Evolutionary conservation across 2,113 vertebrate species (phyloP).

Genomic region (Polyodon spathula): DNA sequence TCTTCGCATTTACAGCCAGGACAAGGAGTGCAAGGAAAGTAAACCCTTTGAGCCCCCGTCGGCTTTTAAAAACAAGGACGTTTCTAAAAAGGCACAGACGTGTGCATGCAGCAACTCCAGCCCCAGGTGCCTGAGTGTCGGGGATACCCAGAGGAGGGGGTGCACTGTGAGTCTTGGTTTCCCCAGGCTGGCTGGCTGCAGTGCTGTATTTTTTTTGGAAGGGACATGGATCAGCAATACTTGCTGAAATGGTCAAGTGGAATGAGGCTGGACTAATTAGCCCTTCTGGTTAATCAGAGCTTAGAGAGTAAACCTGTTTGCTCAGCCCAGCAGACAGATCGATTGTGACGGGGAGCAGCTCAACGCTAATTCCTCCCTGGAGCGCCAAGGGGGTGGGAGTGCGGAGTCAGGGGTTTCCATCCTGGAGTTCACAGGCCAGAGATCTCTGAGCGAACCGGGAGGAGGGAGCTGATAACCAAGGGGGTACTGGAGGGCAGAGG

Average conservation of each 20-base stretch:
- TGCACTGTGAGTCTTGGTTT: no score
- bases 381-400: background rate
- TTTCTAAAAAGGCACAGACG: no score
- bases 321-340: constrained; percentile 51
- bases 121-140: no score
- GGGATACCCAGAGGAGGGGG: no score
- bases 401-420: constrained; percentile 20
- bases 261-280: constrained; percentile 60
- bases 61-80: no score
- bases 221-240: constrained; percentile 26
- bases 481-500: no score
- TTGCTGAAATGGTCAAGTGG: constrained; percentile 29
- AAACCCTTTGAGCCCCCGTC: no score
- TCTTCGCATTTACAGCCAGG: no score
- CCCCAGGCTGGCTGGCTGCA: no score
- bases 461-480: constrained; percentile 31
- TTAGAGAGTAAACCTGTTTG: constrained; percentile 56
- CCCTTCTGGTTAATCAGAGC: constrained; percentile 58
- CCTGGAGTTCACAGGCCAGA: constrained; percentile 36
- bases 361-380: constrained; percentile 20
- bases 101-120: no score
- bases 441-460: constrained; percentile 15
- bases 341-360: constrained; percentile 59
- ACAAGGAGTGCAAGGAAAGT: no score
- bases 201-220: no score